These are phyloP conservation scores for Phyllostomus hastatus DNA, from an alignment of 2,113 vertebrate species.

Conservation along the genomic window DNA sequence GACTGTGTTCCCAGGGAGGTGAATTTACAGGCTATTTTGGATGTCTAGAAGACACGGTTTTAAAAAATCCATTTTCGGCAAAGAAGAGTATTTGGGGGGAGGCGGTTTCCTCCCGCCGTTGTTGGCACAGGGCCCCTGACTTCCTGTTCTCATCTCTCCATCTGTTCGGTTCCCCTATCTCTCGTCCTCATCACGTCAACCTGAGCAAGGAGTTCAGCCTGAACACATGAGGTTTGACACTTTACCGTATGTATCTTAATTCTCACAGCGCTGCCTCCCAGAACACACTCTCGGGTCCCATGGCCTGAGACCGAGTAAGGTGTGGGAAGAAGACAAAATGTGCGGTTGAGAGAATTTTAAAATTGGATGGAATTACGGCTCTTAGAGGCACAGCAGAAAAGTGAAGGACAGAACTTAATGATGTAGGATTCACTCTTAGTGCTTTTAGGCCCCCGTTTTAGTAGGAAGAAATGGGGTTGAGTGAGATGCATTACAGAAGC, in stretches of 20 bases:
- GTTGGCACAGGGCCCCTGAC: conserved; percentile 65
- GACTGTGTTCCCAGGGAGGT: conserved; percentile 58
- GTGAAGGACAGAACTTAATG: not conserved
- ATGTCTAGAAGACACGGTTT: not conserved
- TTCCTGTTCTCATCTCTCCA: conserved; percentile 82
- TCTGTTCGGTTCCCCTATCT: conserved; percentile 71
- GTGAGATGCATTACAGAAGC: not conserved
- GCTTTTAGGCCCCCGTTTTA: not conserved
- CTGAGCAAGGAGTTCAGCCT: conserved; percentile 40
- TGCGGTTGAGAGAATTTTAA: conserved; percentile 10
- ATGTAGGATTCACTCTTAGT: not conserved
- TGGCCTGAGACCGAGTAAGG: conserved; percentile 51
- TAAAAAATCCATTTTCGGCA: conserved; percentile 43
- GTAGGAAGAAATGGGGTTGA: not conserved
- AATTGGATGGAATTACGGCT: conserved; percentile 56
- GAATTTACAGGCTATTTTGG: conserved; percentile 50
- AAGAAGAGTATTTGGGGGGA: conserved; percentile 41
- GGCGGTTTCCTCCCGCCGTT: conserved; percentile 70
- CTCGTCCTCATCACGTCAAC: conserved; percentile 53
- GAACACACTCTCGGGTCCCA: conserved; percentile 34
- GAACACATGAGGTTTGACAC: not conserved
- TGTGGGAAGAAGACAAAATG: conserved; percentile 39
- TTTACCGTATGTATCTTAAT: not conserved
- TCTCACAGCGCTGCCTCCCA: not conserved
- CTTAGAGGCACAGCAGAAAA: not conserved